Conservation (phyloP, 2,113 vertebrate species). For the Gnathonemus longibarbis region DNA sequence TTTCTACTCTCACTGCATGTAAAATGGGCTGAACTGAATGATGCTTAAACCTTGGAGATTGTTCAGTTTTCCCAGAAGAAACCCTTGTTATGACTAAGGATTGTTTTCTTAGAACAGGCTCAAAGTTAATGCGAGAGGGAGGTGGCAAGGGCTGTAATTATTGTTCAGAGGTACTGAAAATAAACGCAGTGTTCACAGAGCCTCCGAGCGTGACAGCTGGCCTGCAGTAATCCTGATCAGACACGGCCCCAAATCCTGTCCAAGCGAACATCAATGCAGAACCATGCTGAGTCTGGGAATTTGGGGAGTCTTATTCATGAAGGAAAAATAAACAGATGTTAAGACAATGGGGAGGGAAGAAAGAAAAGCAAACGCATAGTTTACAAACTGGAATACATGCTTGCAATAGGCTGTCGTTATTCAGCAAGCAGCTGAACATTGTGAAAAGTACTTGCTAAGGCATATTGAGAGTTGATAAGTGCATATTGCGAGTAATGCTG, state of each 20-base stretch:
- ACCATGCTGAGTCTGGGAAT: constrained; percentile 25
- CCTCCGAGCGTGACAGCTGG: background rate
- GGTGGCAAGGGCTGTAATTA: background rate
- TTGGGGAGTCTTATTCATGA: constrained; percentile 39
- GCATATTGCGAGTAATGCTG: background rate
- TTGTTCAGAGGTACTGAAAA: constrained; percentile 12
- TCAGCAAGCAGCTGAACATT: background rate
- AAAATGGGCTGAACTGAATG: constrained; percentile 13
- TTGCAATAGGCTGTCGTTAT: background rate
- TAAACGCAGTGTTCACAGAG: constrained; percentile 1
- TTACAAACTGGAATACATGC: background rate
- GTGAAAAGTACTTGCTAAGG: background rate
- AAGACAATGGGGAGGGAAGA: constrained; percentile 51
- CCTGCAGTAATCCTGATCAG: background rate
- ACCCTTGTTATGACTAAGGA: constrained; percentile 20
- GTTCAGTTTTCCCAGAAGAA: constrained; percentile 19
- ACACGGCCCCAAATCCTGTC: constrained; percentile 11
- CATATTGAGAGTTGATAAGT: background rate
- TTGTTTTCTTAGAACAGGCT: constrained; percentile 14
- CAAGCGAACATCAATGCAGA: constrained; percentile 12
- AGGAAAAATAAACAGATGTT: constrained; percentile 43
- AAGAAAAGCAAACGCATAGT: constrained; percentile 26
- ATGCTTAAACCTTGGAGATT: constrained; percentile 2
- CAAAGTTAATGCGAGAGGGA: constrained; percentile 11
- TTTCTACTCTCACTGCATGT: constrained; percentile 4